Percentiles rank a stretch among this genome's conserved stretches.
Evolutionary conservation across 2,113 vertebrate species (phyloP).

Genomic region (Puntigrus tetrazona): DNA sequence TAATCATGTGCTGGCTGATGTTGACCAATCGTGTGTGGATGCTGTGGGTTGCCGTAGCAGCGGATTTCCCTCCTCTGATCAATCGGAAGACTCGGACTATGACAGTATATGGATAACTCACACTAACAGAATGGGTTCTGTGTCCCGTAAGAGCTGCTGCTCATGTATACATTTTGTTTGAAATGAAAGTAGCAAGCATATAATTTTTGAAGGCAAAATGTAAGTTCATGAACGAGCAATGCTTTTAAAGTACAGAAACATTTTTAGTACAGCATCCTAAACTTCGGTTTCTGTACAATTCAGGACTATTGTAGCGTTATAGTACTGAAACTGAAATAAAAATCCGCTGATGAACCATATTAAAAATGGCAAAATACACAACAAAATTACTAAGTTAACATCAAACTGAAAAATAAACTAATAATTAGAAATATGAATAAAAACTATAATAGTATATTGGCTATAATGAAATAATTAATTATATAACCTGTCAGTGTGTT

Average conservation of each 20-base stretch:
- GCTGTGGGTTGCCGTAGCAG: slow-evolving; percentile 87
- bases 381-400: not conserved
- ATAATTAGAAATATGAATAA: not conserved
- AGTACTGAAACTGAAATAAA: not conserved
- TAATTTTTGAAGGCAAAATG: not conserved
- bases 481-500: not conserved
- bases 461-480: not conserved
- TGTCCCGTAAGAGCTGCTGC: slow-evolving; percentile 97
- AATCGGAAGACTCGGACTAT: slow-evolving; percentile 98
- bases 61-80: slow-evolving; percentile 87
- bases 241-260: not conserved
- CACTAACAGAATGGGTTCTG: slow-evolving; percentile 95
- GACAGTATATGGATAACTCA: slow-evolving; percentile 98
- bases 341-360: not conserved
- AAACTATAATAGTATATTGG: not conserved
- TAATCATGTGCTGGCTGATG: slow-evolving; percentile 97
- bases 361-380: not conserved
- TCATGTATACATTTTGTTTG: slow-evolving; percentile 71
- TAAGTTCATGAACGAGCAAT: not conserved
- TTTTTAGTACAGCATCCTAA: not conserved
- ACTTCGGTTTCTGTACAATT: not conserved
- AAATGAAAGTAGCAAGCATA: not conserved
- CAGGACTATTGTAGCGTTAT: not conserved
- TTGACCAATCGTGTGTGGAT: slow-evolving; percentile 87
- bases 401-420: not conserved